phyloP scores from a whole-genome alignment of 2,113 vertebrate genomes.

The human (Homo sapiens) region GRCh38 chr3:175701501-175702000 shows the following conservation, averaged over 20 bases:
- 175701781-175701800: neutral
- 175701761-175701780: neutral
- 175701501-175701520: neutral
- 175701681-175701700: neutral
- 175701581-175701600: neutral
- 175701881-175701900: neutral
- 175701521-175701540: neutral
- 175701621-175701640: neutral
- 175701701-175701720: neutral
- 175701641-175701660: neutral
- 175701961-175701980: slow-evolving; percentile 59
- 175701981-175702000: neutral
- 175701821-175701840: neutral
- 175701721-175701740: neutral
- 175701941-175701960: slow-evolving; percentile 52
- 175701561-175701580: neutral
- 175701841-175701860: neutral
- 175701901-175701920: slow-evolving; percentile 29
- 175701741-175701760: neutral
- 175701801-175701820: neutral
- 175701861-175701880: slow-evolving; percentile 19
- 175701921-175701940: slow-evolving; percentile 37
- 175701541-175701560: neutral
- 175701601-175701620: neutral
- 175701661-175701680: neutral